Conservation (phyloP, 2,888 invertebrate species). For the Carabus problematicus region DNA sequence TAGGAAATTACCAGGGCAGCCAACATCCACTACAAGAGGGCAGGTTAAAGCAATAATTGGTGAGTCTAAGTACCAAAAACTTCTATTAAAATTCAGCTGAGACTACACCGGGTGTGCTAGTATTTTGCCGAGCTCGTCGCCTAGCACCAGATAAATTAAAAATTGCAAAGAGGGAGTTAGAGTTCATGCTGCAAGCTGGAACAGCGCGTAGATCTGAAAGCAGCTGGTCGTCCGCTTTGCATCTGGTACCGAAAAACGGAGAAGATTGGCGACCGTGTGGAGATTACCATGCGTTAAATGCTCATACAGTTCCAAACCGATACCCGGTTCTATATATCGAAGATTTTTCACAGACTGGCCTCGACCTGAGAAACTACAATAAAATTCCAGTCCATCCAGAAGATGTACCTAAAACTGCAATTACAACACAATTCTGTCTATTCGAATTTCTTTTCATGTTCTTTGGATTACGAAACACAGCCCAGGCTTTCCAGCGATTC, state of each 20-base stretch:
- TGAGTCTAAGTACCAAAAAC: too few relatives aligned
- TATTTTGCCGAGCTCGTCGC: not conserved
- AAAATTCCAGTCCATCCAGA: conserved; percentile 51
- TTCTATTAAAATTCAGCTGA: too few relatives aligned
- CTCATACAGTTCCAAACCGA: not conserved
- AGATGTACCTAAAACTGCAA: conserved; percentile 54
- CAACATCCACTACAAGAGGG: too few relatives aligned
- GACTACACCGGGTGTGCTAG: not conserved
- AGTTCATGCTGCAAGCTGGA: not conserved
- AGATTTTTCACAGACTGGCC: conserved; percentile 50
- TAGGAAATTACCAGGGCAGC: too few relatives aligned
- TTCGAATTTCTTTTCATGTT: not conserved
- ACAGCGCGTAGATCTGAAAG: not conserved
- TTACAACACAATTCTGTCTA: conserved; percentile 43
- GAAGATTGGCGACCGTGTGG: conserved; percentile 15
- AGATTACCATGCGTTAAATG: conserved; percentile 11
- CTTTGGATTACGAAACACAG: conserved; percentile 56
- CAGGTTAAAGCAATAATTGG: too few relatives aligned
- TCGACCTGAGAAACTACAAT: conserved; percentile 51
- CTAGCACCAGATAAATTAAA: not conserved
- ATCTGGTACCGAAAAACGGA: conserved; percentile 17
- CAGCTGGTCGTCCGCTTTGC: not conserved
- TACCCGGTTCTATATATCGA: conserved; percentile 49
- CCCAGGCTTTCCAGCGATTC: conserved; percentile 56
- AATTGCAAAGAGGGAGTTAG: not conserved